Percentiles rank a stretch among this genome's conserved stretches.
Evolutionary conservation across 2,113 vertebrate species (phyloP).

Genomic region (Microtus pennsylvanicus): DNA sequence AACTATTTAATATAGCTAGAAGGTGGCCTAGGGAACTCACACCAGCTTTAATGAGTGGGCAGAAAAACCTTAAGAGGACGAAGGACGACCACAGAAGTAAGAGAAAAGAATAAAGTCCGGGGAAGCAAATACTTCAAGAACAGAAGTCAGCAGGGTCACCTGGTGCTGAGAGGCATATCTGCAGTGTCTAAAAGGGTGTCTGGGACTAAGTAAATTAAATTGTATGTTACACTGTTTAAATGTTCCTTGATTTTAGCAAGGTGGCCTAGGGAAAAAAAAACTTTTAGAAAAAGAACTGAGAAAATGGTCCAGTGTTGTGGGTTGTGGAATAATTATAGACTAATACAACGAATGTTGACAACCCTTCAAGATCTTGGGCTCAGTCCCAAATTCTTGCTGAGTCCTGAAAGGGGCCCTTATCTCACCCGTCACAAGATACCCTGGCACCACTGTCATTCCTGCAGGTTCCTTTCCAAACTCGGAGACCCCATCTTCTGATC

Average conservation of each 20-base stretch:
- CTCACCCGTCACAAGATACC: neutral
- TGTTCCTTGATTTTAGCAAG: neutral
- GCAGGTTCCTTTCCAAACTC: neutral
- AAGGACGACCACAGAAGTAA: neutral
- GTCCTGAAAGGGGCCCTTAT: too few species aligned
- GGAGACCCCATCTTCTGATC: neutral
- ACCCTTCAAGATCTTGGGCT: neutral
- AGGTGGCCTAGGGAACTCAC: neutral
- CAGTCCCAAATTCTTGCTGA: neutral
- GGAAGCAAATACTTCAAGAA: neutral
- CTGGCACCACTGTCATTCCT: neutral
- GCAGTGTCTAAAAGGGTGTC: slow-evolving; percentile 37
- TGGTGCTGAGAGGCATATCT: neutral
- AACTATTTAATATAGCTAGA: neutral
- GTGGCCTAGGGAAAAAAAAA: neutral
- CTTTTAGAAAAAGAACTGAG: neutral
- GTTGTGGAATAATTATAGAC: neutral
- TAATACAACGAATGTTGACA: neutral
- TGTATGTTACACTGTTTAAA: neutral
- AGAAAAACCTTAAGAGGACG: neutral
- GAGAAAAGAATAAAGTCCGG: neutral
- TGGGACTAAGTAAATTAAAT: neutral
- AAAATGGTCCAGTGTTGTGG: neutral
- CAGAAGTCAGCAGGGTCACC: neutral
- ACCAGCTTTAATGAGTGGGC: neutral